Conservation (phyloP, 2,888 invertebrate species). For the Sinohyriopsis cumingii region DNA sequence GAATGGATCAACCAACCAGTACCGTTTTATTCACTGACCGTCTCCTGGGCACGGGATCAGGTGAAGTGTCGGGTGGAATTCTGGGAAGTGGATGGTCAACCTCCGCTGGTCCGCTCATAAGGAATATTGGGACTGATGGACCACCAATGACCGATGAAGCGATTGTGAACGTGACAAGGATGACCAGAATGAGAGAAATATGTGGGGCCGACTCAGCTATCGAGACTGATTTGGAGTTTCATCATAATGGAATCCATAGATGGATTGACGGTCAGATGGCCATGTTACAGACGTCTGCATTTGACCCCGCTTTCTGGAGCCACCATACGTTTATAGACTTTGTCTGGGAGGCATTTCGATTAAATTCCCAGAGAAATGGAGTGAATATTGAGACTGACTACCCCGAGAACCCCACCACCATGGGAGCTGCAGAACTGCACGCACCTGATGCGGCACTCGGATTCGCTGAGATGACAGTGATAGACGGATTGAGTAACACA, state of each 20-base stretch:
- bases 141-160: conserved; percentile 38
- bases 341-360: conserved; percentile 52
- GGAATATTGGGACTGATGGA: conserved; percentile 50
- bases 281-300: conserved; percentile 44
- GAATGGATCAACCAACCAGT: conserved; percentile 23
- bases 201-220: conserved; percentile 42
- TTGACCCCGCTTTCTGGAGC: conserved; percentile 55
- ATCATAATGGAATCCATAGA: conserved; percentile 51
- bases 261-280: conserved; percentile 58
- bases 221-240: conserved; percentile 44
- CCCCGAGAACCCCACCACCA: conserved; percentile 28
- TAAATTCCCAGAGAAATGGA: conserved; percentile 24
- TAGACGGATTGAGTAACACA: conserved; percentile 41
- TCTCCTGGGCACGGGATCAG: conserved; percentile 48
- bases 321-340: conserved; percentile 54
- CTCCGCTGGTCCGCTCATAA: conserved; percentile 39
- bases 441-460: conserved; percentile 45
- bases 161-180: conserved; percentile 36
- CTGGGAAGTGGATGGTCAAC: conserved; percentile 48
- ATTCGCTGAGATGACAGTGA: conserved; percentile 42
- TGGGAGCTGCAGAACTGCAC: conserved; percentile 39
- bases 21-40: conserved; percentile 50
- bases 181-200: conserved; percentile 23
- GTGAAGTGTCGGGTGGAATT: conserved; percentile 46
- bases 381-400: conserved; percentile 31